Base-by-base conservation (phyloP, 2,888 invertebrate species). In the Cyclophora punctaria region DNA sequence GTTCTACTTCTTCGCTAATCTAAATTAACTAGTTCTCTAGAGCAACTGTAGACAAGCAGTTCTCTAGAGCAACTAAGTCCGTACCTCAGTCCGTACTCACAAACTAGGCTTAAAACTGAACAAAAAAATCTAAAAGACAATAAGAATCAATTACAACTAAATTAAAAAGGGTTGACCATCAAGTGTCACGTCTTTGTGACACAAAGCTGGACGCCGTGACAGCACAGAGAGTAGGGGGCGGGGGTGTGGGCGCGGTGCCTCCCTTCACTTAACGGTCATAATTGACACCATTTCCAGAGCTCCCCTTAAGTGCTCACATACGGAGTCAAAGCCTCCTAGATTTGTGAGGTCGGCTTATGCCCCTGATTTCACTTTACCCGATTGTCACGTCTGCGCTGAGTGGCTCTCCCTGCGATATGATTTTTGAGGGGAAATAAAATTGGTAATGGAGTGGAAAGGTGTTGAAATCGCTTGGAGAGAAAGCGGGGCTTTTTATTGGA, bases 371-470 rank as follows among this genome's bases (percentile, higher is more conserved):
- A 85, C 87, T 85, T 73, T 69, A 71, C 72, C 63, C 78, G 76
- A 81, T 83, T 82, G 85, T 84, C 86, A 83, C 83, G 87, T 85
- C 75, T 71, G 55, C 59, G 66, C 66, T 79, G 81, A 85, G 85
- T 84, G 84, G 77, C 75, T 71, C 57, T 65, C 69, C 65, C 66
- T 61, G 63, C 73, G 74, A 78, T 82, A 77, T 78, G 77, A 81
- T 83, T 85, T 84, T 80, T 78, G 74, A 78, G 72, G 71, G 64
- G 76, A 72, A 83, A 85, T 86, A 81, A 85, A 84, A 83, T 80
- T 82, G 83, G 80, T 83, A 86, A 87, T 87, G 86, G 86, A 78
- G 71, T 78, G 86, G 85, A 87, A 86, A 82, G 73, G 69, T 72
- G 69, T 53, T 63, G 60, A 64, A 64, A 66, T 74, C 71, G 65